phyloP scores from a whole-genome alignment of 2,113 vertebrate species.

The Parus major region DNA sequence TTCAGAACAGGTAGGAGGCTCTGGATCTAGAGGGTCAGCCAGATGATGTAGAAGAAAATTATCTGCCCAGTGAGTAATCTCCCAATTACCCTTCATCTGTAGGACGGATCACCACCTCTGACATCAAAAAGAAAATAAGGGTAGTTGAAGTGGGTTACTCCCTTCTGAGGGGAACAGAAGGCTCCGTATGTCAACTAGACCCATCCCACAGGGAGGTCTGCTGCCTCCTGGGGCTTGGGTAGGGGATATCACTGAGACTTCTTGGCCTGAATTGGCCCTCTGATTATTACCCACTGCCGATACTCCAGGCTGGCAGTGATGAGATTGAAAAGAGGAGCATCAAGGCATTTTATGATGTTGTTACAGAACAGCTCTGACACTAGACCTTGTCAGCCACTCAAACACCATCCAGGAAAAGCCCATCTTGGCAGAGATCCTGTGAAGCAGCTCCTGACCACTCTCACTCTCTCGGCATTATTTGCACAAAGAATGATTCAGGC shows the following conservation, averaged over 20 bases:
- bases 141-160: background rate
- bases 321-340: background rate
- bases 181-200: rapidly evolving
- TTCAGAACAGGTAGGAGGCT: background rate
- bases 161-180: background rate
- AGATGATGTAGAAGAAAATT: rapidly evolving
- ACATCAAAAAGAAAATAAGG: background rate
- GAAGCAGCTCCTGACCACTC: background rate
- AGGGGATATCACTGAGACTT: rapidly evolving
- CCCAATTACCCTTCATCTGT: background rate
- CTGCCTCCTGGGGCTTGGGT: background rate
- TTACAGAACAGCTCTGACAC: background rate
- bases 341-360: background rate
- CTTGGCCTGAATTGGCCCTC: background rate
- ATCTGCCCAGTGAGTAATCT: background rate
- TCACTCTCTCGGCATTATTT: background rate
- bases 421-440: background rate
- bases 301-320: background rate
- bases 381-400: background rate
- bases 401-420: background rate
- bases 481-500: background rate
- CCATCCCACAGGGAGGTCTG: background rate
- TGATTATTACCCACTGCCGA: too few relatives aligned
- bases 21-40: background rate
- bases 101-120: too few relatives aligned